Evolutionary conservation across 2,113 vertebrate genomes (phyloP).

Genomic region (Serinus canaria): DNA sequence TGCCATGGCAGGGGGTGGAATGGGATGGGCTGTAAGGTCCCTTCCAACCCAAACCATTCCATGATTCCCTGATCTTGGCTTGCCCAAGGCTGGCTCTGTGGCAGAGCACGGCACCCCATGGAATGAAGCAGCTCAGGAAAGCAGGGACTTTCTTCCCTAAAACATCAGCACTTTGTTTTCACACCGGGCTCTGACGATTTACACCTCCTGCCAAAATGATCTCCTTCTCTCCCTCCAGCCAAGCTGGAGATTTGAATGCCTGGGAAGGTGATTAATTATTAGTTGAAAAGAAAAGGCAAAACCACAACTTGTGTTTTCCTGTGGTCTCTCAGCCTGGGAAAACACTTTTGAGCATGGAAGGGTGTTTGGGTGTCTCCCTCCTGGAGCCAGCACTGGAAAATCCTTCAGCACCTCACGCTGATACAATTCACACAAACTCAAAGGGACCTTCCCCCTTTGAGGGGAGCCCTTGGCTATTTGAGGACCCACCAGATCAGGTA

Average conservation of each 20-base stretch:
- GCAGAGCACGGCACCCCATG: fast-evolving
- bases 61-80: not conserved
- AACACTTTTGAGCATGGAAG: not conserved
- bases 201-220: not conserved
- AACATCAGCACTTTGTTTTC: not conserved
- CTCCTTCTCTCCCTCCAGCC: not conserved
- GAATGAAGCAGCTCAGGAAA: not conserved
- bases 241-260: not conserved
- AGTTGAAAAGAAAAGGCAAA: not conserved
- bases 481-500: not conserved
- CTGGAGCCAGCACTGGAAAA: not conserved
- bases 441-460: not conserved
- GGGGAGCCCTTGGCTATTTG: not conserved
- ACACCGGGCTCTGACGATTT: not conserved
- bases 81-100: not conserved
- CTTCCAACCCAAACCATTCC: not conserved
- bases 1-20: too few species aligned
- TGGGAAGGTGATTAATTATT: not conserved
- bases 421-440: not conserved
- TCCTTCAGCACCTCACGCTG: not conserved
- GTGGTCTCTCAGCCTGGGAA: not conserved
- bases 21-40: not conserved
- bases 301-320: fast-evolving
- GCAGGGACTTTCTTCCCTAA: not conserved
- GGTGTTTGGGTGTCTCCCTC: not conserved